These are phyloP conservation scores for Ormyrus pomaceus DNA, from an alignment of 2,888 invertebrate species.

Conservation along the genomic window DNA sequence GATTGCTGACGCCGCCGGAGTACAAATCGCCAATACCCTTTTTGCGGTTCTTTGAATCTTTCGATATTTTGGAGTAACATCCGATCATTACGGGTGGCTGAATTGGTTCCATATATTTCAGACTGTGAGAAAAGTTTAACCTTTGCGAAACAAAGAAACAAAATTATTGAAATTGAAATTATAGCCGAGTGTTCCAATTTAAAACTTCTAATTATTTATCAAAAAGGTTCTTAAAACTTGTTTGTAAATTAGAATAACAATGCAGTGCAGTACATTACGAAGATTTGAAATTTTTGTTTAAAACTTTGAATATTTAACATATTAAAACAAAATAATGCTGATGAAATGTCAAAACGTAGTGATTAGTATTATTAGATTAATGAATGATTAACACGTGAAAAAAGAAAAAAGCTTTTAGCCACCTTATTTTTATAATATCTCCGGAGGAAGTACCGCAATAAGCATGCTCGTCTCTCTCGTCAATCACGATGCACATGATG, in stretches of 20 bases:
- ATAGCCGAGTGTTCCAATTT: too few species aligned
- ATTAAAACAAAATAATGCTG: too few species aligned
- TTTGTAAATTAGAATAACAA: too few species aligned
- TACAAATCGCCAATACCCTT: constrained; percentile 79
- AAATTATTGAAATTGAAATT: too few species aligned
- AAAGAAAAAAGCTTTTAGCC: neutral
- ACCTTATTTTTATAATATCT: constrained; percentile 80
- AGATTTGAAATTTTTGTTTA: too few species aligned
- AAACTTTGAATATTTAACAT: too few species aligned
- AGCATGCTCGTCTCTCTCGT: constrained; percentile 83
- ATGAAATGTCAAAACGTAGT: too few species aligned
- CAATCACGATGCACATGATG: constrained; percentile 85
- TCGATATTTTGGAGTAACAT: constrained; percentile 81
- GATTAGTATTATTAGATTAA: too few species aligned
- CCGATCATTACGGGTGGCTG: constrained; percentile 80
- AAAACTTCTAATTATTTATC: too few species aligned
- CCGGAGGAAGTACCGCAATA: constrained; percentile 92
- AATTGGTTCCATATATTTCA: constrained; percentile 76
- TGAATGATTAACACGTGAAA: too few species aligned
- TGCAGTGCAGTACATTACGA: too few species aligned
- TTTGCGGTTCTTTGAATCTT: constrained; percentile 77
- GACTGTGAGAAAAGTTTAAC: constrained; percentile 80
- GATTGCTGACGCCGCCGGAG: constrained; percentile 81
- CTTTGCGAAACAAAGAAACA: constrained; percentile 61
- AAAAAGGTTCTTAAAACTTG: too few species aligned